These are phyloP conservation scores for Caenorhabditis inopinata DNA, from an alignment of 1,140 invertebrate species.

Conservation along the genomic window DNA sequence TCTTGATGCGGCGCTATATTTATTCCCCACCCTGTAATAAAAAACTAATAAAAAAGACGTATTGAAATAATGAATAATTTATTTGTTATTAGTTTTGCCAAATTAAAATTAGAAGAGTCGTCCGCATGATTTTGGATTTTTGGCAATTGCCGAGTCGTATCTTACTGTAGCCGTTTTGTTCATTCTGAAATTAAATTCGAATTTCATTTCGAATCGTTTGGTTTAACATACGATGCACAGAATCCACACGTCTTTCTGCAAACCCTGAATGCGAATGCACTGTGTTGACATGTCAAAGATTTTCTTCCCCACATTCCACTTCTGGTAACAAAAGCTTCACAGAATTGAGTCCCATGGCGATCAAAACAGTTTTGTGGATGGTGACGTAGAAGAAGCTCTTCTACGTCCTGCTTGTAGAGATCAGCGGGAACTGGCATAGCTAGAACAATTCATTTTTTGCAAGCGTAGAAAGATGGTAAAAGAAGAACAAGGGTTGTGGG, in stretches of 20 bases:
- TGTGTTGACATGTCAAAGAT: conserved; percentile 44
- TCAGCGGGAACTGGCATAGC: conserved; percentile 38
- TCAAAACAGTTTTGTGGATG: conserved; percentile 46
- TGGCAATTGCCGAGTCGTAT: conserved; percentile 46
- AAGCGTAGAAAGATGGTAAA: not conserved
- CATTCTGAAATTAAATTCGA: conserved; percentile 15
- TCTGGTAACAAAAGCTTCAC: conserved; percentile 46
- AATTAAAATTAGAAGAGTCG: conserved; percentile 35
- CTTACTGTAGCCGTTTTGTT: conserved; percentile 41
- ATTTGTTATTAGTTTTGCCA: too few species aligned
- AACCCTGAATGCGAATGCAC: conserved; percentile 51
- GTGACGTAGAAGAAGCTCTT: conserved; percentile 32
- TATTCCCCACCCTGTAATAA: too few species aligned
- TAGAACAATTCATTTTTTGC: not conserved
- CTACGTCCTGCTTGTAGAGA: conserved; percentile 43
- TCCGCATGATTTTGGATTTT: conserved; percentile 40
- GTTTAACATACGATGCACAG: conserved; percentile 42
- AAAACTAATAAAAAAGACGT: too few species aligned
- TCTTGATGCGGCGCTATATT: too few species aligned
- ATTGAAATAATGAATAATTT: too few species aligned
- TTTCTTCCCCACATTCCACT: conserved; percentile 42
- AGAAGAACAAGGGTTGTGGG: not conserved
- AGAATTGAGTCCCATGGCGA: conserved; percentile 47
- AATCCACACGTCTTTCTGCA: conserved; percentile 54
- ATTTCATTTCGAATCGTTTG: not conserved